A percentile compares a stretch with the other conserved stretches of the same genome.
Evolutionary conservation across 2,888 invertebrate species (phyloP).

Genomic region (Papilio elwesi): DNA sequence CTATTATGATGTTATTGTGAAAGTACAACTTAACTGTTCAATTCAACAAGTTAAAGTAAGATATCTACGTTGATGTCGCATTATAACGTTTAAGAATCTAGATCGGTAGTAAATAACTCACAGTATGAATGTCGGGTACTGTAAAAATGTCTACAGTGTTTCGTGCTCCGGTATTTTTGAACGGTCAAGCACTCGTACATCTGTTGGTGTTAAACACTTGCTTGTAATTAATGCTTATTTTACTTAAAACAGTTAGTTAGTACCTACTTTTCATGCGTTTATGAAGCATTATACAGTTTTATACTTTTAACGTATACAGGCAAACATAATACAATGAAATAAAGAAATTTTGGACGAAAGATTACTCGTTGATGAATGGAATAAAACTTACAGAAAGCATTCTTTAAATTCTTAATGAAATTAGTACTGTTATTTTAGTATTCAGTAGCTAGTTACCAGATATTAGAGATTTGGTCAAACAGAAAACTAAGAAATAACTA

Average conservation of each 20-base stretch:
- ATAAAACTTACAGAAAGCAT: too few species aligned
- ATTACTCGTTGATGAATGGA: background rate
- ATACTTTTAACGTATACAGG: background rate
- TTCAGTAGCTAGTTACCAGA: background rate
- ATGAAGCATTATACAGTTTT: background rate
- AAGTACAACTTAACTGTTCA: constrained; percentile 55
- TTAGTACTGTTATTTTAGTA: too few species aligned
- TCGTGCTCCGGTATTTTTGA: constrained; percentile 51
- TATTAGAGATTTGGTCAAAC: too few species aligned
- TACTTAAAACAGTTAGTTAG: constrained; percentile 12
- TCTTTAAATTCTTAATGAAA: background rate
- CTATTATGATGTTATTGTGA: constrained; percentile 57
- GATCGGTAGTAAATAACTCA: constrained; percentile 42
- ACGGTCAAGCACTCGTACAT: constrained; percentile 1
- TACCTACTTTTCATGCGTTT: background rate
- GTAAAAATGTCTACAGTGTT: constrained; percentile 41
- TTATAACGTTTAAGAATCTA: constrained; percentile 45
- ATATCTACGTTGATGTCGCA: constrained; percentile 18
- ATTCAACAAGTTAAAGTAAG: constrained; percentile 46
- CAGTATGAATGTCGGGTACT: constrained; percentile 43
- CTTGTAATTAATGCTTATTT: constrained; percentile 27
- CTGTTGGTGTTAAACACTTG: background rate
- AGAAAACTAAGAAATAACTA: too few species aligned
- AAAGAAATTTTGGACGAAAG: background rate
- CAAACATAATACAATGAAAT: constrained; percentile 11